phyloP scores from a whole-genome alignment of 2,113 vertebrate genomes.

The Arothron firmamentum region DNA sequence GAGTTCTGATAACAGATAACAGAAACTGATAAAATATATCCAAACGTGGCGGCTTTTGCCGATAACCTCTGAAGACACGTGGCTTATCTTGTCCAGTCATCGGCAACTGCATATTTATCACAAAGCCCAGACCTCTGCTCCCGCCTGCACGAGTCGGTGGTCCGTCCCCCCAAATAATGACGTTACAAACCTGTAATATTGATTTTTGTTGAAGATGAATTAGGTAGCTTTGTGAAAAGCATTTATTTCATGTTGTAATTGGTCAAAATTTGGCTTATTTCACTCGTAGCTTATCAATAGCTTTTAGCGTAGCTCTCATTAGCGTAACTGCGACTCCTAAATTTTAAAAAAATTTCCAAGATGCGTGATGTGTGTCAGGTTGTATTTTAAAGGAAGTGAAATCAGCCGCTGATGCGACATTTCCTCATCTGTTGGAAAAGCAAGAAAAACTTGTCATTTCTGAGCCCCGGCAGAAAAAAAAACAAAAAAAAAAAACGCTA shows the following conservation, averaged over 20 bases:
- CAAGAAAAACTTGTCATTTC: not conserved
- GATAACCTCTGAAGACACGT: slow-evolving; percentile 78
- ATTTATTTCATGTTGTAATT: too few relatives aligned
- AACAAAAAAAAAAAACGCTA: not conserved
- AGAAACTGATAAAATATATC: slow-evolving; percentile 80
- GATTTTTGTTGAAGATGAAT: too few relatives aligned
- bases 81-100: slow-evolving; percentile 77
- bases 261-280: too few relatives aligned
- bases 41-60: slow-evolving; percentile 71
- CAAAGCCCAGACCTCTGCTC: slow-evolving; percentile 67
- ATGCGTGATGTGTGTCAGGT: too few relatives aligned
- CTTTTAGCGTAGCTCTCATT: too few relatives aligned
- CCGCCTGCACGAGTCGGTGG: slow-evolving; percentile 57
- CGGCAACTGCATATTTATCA: slow-evolving; percentile 79
- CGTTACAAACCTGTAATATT: not conserved
- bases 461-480: not conserved
- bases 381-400: too few relatives aligned
- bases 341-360: too few relatives aligned
- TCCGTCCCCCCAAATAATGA: slow-evolving; percentile 21
- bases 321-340: too few relatives aligned
- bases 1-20: slow-evolving; percentile 64
- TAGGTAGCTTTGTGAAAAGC: too few relatives aligned
- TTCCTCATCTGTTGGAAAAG: not conserved
- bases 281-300: too few relatives aligned
- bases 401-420: too few relatives aligned